phyloP scores from a whole-genome alignment of 2,888 invertebrate species.

The Ormyrus rosae region DNA sequence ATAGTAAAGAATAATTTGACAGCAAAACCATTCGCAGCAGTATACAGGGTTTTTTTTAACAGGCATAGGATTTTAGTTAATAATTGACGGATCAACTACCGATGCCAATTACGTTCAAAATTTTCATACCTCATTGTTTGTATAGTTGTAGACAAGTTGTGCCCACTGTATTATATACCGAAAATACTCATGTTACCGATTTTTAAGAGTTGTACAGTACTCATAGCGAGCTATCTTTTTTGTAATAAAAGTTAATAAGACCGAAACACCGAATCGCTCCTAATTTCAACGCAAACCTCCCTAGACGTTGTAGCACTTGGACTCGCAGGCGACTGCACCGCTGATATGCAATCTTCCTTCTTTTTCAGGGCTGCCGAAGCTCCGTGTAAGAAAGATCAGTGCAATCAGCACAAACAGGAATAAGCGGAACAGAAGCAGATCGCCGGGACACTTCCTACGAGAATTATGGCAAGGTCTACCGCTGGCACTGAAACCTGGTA shows the following conservation, averaged over 20 bases:
- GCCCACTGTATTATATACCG: background rate
- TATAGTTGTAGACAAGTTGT: background rate
- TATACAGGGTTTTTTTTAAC: background rate
- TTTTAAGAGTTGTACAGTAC: constrained; percentile 9
- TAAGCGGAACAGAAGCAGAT: background rate
- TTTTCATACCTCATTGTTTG: constrained; percentile 3
- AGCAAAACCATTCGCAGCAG: no score
- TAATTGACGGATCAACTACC: constrained; percentile 9
- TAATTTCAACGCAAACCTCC: no score
- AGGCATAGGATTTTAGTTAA: background rate
- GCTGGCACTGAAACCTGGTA: constrained; percentile 79
- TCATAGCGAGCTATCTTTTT: constrained; percentile 14
- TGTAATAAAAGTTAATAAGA: constrained; percentile 22
- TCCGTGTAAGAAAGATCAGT: background rate
- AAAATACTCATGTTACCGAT: constrained; percentile 20
- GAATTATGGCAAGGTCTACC: constrained; percentile 79
- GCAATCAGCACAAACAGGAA: background rate
- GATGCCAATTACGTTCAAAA: constrained; percentile 14
- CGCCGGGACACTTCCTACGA: constrained; percentile 75
- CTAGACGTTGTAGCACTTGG: background rate
- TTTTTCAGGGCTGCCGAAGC: constrained; percentile 30
- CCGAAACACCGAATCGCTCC: background rate
- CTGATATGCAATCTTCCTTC: constrained; percentile 13
- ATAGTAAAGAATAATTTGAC: no score
- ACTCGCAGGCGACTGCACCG: background rate